Evolutionary conservation across 2,113 vertebrate species (phyloP).

Genomic region (Grammomys dolichurus): DNA sequence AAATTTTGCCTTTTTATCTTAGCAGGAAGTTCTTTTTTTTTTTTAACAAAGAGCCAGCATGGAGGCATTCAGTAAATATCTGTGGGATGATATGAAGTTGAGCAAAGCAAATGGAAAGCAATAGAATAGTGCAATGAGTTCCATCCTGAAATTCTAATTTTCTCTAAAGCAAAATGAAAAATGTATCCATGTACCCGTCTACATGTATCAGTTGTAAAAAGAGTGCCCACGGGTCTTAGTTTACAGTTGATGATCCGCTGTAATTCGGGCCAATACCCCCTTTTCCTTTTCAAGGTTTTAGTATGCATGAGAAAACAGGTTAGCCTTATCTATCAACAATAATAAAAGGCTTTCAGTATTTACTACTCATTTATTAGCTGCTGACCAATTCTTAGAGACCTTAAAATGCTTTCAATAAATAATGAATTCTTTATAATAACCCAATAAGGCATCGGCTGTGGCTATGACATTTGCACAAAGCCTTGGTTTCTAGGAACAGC

Average conservation of each 20-base stretch:
- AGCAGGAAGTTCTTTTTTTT: not conserved
- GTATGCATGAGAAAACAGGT: not conserved
- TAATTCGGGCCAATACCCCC: not conserved
- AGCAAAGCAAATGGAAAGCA: not conserved
- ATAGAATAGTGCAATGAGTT: not conserved
- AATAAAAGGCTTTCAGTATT: not conserved
- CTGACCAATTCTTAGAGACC: not conserved
- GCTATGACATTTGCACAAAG: not conserved
- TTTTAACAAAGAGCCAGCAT: not conserved
- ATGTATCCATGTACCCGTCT: not conserved
- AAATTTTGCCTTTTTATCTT: not conserved
- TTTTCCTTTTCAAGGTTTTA: not conserved
- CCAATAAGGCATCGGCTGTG: not conserved
- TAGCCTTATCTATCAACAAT: conserved; percentile 46
- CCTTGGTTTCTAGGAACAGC: not conserved
- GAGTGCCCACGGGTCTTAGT: not conserved
- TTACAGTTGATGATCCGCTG: not conserved
- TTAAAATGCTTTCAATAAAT: not conserved
- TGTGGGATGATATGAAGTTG: not conserved
- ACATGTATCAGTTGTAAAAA: not conserved
- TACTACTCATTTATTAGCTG: not conserved
- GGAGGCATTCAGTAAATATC: not conserved
- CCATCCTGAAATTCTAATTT: conserved; percentile 12
- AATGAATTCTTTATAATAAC: conserved; percentile 13
- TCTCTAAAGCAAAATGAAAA: not conserved